Conservation (phyloP, 2,888 invertebrate genomes). For the Cryptocephalus moraei region DNA sequence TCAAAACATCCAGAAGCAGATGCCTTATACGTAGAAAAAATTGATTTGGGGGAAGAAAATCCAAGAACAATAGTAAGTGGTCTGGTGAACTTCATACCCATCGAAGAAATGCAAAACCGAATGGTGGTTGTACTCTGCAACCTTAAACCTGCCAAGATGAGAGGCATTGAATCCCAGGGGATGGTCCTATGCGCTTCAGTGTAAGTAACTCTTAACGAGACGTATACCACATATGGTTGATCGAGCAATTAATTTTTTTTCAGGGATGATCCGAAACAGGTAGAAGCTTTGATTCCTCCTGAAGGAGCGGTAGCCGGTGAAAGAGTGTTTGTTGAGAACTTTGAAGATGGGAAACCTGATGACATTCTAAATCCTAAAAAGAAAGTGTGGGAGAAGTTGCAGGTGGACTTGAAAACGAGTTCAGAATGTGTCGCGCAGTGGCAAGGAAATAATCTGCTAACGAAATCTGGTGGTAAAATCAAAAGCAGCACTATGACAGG, state of each 20-base stretch:
- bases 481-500: slow-evolving; percentile 65
- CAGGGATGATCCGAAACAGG: slow-evolving; percentile 64
- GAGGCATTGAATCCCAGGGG: slow-evolving; percentile 83
- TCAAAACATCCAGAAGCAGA: slow-evolving; percentile 87
- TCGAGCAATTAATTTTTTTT: slow-evolving; percentile 2
- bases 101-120: slow-evolving; percentile 82
- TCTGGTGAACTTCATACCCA: slow-evolving; percentile 80
- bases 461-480: slow-evolving; percentile 63
- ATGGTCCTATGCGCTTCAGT: slow-evolving; percentile 89
- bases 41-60: slow-evolving; percentile 73
- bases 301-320: slow-evolving; percentile 71
- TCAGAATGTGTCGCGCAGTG: slow-evolving; percentile 66
- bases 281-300: slow-evolving; percentile 80
- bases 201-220: slow-evolving; percentile 32
- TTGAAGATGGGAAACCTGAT: slow-evolving; percentile 67
- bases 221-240: background rate
- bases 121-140: slow-evolving; percentile 91
- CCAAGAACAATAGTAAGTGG: slow-evolving; percentile 75
- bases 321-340: slow-evolving; percentile 72
- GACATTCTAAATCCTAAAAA: slow-evolving; percentile 89
- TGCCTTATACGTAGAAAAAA: slow-evolving; percentile 81
- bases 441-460: slow-evolving; percentile 71
- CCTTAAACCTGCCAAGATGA: slow-evolving; percentile 92
- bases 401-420: slow-evolving; percentile 66
- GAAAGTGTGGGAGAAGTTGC: slow-evolving; percentile 90